Evolutionary conservation across 2,113 vertebrate species (phyloP).

Genomic region (Phalacrocorax pelagicus): DNA sequence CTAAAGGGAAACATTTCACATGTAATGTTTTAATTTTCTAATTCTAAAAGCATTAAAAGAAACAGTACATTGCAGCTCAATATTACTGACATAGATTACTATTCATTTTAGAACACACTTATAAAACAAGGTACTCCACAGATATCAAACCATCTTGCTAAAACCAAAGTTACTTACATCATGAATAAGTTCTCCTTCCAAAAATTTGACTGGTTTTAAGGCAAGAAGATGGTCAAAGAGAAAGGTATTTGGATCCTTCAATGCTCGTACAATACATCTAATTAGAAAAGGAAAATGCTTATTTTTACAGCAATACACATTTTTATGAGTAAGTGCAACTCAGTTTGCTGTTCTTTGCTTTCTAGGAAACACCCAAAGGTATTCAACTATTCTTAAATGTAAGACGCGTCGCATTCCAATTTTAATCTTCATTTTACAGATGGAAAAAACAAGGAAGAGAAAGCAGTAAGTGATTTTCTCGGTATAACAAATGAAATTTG

Average conservation of each 20-base stretch:
- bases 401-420: background rate
- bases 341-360: background rate
- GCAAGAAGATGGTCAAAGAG: constrained; percentile 96
- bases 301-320: background rate
- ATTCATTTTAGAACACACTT: background rate
- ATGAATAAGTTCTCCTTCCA: constrained; percentile 98
- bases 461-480: background rate
- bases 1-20: background rate
- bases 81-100: background rate
- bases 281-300: background rate
- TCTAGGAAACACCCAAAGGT: background rate
- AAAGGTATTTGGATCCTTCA: constrained; percentile 96
- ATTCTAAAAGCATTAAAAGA: background rate
- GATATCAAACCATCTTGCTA: background rate
- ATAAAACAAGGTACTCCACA: background rate
- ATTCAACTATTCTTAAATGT: background rate
- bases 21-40: background rate
- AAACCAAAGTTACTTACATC: constrained; percentile 84
- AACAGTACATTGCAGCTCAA: background rate
- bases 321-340: background rate
- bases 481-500: background rate
- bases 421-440: background rate
- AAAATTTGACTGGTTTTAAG: constrained; percentile 96
- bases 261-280: constrained; percentile 94
- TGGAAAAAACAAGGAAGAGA: background rate